Conservation (phyloP, 2,113 vertebrate species). For the Acanthisitta chloris region DNA sequence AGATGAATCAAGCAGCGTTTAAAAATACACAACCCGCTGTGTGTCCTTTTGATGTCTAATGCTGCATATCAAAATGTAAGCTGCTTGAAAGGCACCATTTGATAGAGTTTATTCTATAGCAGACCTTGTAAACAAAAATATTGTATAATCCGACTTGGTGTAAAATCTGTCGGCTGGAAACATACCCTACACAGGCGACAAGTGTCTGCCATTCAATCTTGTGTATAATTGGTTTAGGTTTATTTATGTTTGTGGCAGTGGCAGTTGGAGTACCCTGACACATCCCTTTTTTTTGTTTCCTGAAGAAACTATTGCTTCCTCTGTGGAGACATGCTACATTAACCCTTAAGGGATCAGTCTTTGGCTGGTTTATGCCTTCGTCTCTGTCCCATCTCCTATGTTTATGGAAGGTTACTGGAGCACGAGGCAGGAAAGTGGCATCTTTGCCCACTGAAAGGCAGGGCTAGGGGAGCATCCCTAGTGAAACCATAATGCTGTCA, state of each 20-base stretch:
- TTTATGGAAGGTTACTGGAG: background rate
- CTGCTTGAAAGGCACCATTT: background rate
- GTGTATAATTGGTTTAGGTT: background rate
- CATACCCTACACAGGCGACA: background rate
- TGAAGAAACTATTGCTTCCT: slow-evolving; percentile 43
- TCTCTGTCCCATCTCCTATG: background rate
- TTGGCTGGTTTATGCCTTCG: background rate
- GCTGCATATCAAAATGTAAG: background rate
- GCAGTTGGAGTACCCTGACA: background rate
- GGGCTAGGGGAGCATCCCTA: background rate
- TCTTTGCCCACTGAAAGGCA: background rate
- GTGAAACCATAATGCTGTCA: background rate
- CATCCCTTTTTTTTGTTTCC: slow-evolving; percentile 35
- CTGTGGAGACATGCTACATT: slow-evolving; percentile 17
- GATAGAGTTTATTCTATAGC: background rate
- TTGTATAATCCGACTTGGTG: background rate
- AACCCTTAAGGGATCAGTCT: slow-evolving; percentile 11
- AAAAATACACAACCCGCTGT: background rate
- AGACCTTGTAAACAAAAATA: background rate
- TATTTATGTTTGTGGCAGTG: background rate
- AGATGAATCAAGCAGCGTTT: background rate
- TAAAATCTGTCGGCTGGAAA: slow-evolving; percentile 1
- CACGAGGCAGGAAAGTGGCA: background rate
- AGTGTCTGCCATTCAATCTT: background rate
- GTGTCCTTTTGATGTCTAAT: background rate